Evolutionary conservation across 2,113 vertebrate species (phyloP).

Genomic region (Myxocyprinus asiaticus): DNA sequence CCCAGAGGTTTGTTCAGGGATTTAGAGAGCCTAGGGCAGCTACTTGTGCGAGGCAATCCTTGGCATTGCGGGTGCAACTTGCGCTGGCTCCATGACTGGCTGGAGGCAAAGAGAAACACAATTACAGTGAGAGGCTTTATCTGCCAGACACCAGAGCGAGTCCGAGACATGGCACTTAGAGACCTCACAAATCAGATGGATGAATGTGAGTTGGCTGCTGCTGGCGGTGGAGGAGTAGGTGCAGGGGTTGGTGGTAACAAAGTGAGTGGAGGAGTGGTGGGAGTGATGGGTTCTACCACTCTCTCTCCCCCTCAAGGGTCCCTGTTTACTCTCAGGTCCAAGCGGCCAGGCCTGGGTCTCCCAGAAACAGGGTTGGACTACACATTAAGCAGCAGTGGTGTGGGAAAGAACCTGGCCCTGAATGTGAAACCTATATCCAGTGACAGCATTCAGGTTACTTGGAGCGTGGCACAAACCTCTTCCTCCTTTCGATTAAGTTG

Average conservation of each 20-base stretch:
- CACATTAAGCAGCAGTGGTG: conserved; percentile 80
- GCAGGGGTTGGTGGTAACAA: conserved; percentile 50
- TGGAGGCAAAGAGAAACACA: conserved; percentile 78
- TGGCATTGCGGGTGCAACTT: conserved; percentile 95
- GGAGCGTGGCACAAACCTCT: conserved; percentile 81
- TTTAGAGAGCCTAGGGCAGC: conserved; percentile 83
- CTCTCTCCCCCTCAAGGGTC: conserved; percentile 86
- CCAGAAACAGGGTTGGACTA: conserved; percentile 85
- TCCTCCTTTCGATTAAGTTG: conserved; percentile 90
- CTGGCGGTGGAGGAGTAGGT: conserved; percentile 55
- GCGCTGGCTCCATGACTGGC: conserved; percentile 91
- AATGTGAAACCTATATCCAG: conserved; percentile 87
- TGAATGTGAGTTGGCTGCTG: conserved; percentile 79
- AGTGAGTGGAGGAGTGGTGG: conserved; percentile 60
- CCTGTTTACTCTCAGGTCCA: conserved; percentile 87
- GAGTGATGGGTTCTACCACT: conserved; percentile 68
- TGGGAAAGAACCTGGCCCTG: conserved; percentile 84
- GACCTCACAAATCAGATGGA: conserved; percentile 88
- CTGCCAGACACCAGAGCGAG: conserved; percentile 86
- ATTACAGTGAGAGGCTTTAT: conserved; percentile 88
- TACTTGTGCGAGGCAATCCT: conserved; percentile 89
- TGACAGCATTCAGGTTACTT: conserved; percentile 86
- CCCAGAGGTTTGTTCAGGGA: conserved; percentile 89
- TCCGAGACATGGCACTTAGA: conserved; percentile 85
- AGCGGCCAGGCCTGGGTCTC: conserved; percentile 80